A percentile compares a stretch with the other conserved stretches of the same genome.
Evolutionary conservation across 92 coral and sea anemone species (phyloP).

Genomic region (Porites cylindrica): DNA sequence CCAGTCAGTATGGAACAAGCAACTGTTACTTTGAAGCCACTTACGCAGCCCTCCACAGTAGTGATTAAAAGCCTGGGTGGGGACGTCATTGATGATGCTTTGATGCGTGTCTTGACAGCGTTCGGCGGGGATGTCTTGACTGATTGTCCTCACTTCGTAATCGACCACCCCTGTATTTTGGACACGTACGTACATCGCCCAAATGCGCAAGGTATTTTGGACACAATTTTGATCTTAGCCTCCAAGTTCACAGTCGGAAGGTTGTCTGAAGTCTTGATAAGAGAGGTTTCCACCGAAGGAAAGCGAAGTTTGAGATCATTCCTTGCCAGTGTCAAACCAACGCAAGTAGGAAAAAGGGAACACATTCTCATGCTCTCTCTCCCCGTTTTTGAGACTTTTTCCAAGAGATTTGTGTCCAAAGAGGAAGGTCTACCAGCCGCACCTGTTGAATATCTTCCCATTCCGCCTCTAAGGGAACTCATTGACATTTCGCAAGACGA

Average conservation of each 20-base stretch:
- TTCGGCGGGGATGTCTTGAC: slow-evolving; percentile 63
- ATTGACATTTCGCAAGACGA: slow-evolving; percentile 42
- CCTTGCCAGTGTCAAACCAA: slow-evolving; percentile 25
- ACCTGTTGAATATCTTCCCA: slow-evolving; percentile 54
- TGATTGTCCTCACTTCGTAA: slow-evolving; percentile 48
- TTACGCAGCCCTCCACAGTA: slow-evolving; percentile 56
- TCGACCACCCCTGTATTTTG: slow-evolving; percentile 46
- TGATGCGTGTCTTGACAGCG: slow-evolving; percentile 22
- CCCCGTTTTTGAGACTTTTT: slow-evolving; percentile 68
- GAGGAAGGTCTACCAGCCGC: slow-evolving; percentile 32
- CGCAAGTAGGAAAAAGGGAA: not conserved
- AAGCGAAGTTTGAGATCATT: slow-evolving; percentile 52
- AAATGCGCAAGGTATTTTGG: slow-evolving; percentile 49
- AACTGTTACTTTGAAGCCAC: slow-evolving; percentile 51
- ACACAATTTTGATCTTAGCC: slow-evolving; percentile 38
- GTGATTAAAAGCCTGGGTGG: slow-evolving; percentile 38
- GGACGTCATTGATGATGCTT: slow-evolving; percentile 12
- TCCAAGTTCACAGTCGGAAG: not conserved
- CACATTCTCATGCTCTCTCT: not conserved
- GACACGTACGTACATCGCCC: slow-evolving; percentile 58
- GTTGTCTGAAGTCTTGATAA: not conserved
- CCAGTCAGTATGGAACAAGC: slow-evolving; percentile 41
- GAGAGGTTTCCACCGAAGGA: slow-evolving; percentile 3
- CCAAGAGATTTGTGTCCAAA: slow-evolving; percentile 4
- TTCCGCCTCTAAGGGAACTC: slow-evolving; percentile 24